phyloP scores from a whole-genome alignment of 2,888 invertebrate species.

The Drosophila diplacantha region DNA sequence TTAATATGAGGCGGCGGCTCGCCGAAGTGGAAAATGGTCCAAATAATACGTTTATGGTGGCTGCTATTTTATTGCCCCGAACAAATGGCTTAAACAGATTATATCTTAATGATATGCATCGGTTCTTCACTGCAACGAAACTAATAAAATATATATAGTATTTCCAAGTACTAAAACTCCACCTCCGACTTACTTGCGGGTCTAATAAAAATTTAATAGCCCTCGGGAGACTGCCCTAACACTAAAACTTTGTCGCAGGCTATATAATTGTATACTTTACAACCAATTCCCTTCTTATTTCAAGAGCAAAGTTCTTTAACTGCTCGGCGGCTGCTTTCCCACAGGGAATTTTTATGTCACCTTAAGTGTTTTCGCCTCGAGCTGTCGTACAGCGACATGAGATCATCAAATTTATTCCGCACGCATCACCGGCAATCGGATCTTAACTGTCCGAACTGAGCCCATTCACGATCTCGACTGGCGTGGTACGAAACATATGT shows the following conservation, averaged over 20 bases:
- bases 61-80: constrained; percentile 10
- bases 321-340: constrained; percentile 19
- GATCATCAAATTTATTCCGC: constrained; percentile 52
- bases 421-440: constrained; percentile 32
- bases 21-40: constrained; percentile 2
- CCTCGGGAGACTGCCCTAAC: constrained; percentile 27
- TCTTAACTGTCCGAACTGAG: constrained; percentile 40
- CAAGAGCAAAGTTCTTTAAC: constrained; percentile 17
- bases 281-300: constrained; percentile 16
- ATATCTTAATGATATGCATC: constrained; percentile 25
- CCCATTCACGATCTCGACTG: constrained; percentile 38
- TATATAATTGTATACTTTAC: constrained; percentile 15
- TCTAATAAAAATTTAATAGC: constrained; percentile 19
- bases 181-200: constrained; percentile 5
- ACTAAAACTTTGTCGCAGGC: constrained; percentile 36
- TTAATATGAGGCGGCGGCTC: constrained; percentile 23
- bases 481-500: constrained; percentile 54
- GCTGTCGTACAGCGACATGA: constrained; percentile 33
- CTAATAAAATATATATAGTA: constrained; percentile 19
- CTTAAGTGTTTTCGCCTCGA: constrained; percentile 21
- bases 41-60: constrained; percentile 9
- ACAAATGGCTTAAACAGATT: constrained; percentile 10
- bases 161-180: constrained; percentile 21
- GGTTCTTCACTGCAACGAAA: constrained; percentile 7
- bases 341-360: constrained; percentile 35